phyloP scores from a whole-genome alignment of 92 coral and sea anemone genomes.

The Montipora capitata region DNA sequence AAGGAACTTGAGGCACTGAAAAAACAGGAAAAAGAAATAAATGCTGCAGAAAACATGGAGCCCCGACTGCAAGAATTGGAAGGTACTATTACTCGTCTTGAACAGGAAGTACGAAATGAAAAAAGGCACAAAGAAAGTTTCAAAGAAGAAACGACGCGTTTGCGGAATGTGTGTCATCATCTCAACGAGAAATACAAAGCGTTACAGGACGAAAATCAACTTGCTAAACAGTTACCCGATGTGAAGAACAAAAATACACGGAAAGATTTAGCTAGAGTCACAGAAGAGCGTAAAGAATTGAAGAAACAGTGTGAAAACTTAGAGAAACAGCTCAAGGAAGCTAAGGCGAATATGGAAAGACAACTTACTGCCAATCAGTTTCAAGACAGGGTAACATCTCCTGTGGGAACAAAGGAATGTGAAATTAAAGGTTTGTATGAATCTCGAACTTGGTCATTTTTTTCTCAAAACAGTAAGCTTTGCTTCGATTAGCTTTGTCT shows the following conservation, averaged over 20 bases:
- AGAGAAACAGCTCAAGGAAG: slow-evolving; percentile 31
- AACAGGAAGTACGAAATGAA: not conserved
- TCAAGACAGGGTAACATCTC: slow-evolving; percentile 43
- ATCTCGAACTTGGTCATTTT: too few relatives aligned
- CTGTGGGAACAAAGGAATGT: not conserved
- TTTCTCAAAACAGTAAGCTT: too few relatives aligned
- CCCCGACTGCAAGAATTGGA: not conserved
- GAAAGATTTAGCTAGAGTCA: slow-evolving; percentile 16
- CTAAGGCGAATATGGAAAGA: slow-evolving; percentile 11
- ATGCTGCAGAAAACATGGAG: not conserved
- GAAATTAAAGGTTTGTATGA: slow-evolving; percentile 20
- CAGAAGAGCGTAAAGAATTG: slow-evolving; percentile 13
- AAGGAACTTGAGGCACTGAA: slow-evolving; percentile 84
- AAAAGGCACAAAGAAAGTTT: not conserved
- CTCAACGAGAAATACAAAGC: slow-evolving; percentile 11
- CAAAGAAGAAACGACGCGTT: slow-evolving; percentile 5
- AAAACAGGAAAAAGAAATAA: slow-evolving; percentile 9
- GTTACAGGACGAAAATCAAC: slow-evolving; percentile 8
- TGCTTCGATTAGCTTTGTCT: too few relatives aligned
- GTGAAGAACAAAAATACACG: slow-evolving; percentile 5
- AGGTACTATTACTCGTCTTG: not conserved
- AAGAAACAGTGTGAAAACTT: slow-evolving; percentile 9
- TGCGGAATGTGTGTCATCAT: slow-evolving; percentile 17
- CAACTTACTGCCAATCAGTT: slow-evolving; percentile 5
- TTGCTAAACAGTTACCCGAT: not conserved